Base-by-base conservation (phyloP, 2,888 invertebrate species). In the Epistrophe eligans region DNA sequence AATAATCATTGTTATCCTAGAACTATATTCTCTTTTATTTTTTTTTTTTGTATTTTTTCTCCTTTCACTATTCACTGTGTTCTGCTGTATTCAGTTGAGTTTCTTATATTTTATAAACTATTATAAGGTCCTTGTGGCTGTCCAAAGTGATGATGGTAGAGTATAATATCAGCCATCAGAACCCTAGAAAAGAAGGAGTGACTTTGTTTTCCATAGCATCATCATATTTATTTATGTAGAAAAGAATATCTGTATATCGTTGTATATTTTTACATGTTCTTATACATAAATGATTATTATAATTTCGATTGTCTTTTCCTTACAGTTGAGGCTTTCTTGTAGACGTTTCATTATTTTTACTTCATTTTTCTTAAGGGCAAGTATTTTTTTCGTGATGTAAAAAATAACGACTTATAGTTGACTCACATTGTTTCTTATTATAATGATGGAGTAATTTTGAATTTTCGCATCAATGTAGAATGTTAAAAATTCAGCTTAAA, bases 1-100 rank as follows among this genome's bases (percentile, higher is more conserved):
- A 85, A 85, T 85, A 73, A 85, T 85, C 62, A 77, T 77, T 74
- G 70, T 85, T 77, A 77, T 85, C 77, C 81, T 81, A 70, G 64
- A 77, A 85, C 67, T 77, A 67, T 77, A 67, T 62, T 77, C 50
- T 70, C 67, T 50, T 40, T 66, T 55, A 28, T 19, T 60, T 70
- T 60, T 2, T 3, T 40, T 32, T 55, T 67, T n/a, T n/a, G n/a
- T n/a, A n/a, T n/a, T 19, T 48, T 13, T 32, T 4, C 48, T 24
- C 24, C 10, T 35, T 57, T 6, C 32, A 11, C 60, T 48, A 1
- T 72, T 24, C 35, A n/a, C 8, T 57, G 19, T 40, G 24, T 38
- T 24, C 15, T 7, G 7, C 19, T 0, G 6, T 2, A 19, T 67
- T n/a, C 38, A 40, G 32, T 58, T 32, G 45, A 19, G 19, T 50